Evolutionary conservation across 2,888 invertebrate genomes (phyloP), one percentile per base, ranked within the genome.

Genomic region (Artemia sinica): DNA sequence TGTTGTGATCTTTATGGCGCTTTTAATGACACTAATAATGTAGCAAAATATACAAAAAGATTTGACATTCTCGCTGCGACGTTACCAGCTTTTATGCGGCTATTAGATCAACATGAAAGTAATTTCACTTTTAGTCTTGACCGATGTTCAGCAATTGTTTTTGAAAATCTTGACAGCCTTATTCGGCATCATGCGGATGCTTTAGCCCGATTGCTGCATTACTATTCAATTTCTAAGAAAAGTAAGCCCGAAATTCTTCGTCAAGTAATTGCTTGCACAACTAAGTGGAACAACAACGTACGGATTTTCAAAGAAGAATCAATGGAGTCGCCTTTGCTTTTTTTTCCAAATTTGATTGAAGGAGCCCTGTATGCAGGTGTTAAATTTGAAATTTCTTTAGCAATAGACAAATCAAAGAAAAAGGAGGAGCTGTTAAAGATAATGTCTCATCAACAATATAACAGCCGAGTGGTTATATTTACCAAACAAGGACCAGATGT

Each of bases 1-100:
- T 58, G 58, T 18, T 58, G 18, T 58, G 58, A 58, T 58, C 58
- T 58, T 58, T 58, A 14, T 58, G 58, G 58, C n/a, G n/a, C 58
- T n/a, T 18, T 18, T n/a, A 18, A n/a, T 58, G 58, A 58, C 2
- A 18, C n/a, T 14, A 58, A 9, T 18, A 18, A 58, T 18, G n/a
- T 14, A n/a, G n/a, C 18, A n/a, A 14, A n/a, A n/a, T 58, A 58
- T 9, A 18, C 58, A 8, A 58, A 58, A 10, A n/a, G 58, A 18
- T 58, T 58, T 58, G 58, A 58, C 58, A 58, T 58, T 14, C 58
- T 14, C 8, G 58, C 18, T n/a, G 58, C 58, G 18, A 58, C 58
- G 18, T 18, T 58, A 10, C 58, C 58, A 18, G 58, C 58, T 8
- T 18, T 58, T 10, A 58, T 58, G 58, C 58, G 58, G 18, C 58